Conservation (phyloP, 2,113 vertebrate species). For the Bos indicus region DNA sequence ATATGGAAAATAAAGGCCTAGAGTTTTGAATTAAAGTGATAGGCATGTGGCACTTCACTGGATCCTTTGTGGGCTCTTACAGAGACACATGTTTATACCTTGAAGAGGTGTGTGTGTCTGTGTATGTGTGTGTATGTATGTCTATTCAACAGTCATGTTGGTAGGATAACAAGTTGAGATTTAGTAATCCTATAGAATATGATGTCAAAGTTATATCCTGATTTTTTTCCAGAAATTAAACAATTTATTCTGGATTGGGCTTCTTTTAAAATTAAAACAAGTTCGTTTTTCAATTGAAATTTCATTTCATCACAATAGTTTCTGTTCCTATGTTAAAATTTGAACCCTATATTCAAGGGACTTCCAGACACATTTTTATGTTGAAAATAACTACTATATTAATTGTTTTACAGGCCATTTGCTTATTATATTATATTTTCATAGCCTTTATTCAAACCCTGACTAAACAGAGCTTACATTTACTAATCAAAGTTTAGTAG, state of each 20-base stretch:
- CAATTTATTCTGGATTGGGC: not conserved
- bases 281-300: not conserved
- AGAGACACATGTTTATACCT: not conserved
- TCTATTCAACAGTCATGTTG: not conserved
- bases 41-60: not conserved
- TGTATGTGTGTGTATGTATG: not conserved
- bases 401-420: not conserved
- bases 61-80: not conserved
- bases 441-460: not conserved
- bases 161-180: not conserved
- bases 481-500: not conserved
- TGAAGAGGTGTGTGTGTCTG: not conserved
- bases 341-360: not conserved
- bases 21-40: not conserved
- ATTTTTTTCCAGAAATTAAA: not conserved
- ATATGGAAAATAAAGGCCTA: not conserved
- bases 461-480: not conserved
- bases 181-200: not conserved
- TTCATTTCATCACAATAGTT: not conserved
- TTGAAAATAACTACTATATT: not conserved
- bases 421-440: not conserved
- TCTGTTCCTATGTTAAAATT: not conserved
- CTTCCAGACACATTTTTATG: not conserved
- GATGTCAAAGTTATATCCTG: not conserved
- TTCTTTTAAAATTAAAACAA: not conserved